phyloP scores from a whole-genome alignment of 2,797 vertebrate species.

The Hydrophis major region DNA sequence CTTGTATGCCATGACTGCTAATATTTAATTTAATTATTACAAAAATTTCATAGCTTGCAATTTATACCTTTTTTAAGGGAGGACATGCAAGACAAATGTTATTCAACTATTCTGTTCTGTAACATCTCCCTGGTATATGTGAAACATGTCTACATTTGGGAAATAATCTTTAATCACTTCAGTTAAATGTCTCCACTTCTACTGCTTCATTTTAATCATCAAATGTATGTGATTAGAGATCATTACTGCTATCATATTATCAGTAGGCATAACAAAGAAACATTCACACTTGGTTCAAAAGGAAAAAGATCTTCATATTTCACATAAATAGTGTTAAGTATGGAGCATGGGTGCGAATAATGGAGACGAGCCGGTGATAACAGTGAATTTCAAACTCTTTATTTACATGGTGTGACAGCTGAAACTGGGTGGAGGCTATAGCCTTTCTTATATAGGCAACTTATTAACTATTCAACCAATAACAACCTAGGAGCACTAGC shows the following conservation, averaged over 20 bases:
- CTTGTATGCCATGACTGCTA: background rate
- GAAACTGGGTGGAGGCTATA: no score
- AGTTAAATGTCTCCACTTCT: conserved; percentile 3
- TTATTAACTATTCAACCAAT: no score
- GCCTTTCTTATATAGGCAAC: no score
- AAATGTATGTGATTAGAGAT: background rate
- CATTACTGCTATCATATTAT: background rate
- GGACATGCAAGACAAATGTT: background rate
- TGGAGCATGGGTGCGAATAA: no score
- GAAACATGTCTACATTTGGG: conserved; percentile 3
- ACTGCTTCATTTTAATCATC: conserved; percentile 2
- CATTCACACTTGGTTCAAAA: background rate
- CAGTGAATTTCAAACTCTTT: no score
- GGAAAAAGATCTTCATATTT: background rate
- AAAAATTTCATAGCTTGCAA: conserved; percentile 12
- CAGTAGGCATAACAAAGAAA: background rate
- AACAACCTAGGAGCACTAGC: no score
- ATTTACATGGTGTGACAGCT: no score
- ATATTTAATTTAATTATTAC: conserved; percentile 17
- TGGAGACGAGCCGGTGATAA: no score
- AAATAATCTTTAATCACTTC: conserved; percentile 22
- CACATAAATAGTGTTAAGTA: no score
- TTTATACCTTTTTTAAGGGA: background rate
- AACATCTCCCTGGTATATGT: background rate
- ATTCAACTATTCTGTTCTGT: background rate